phyloP scores from a whole-genome alignment of 2,113 vertebrate genomes.

The Narcine bancroftii region DNA sequence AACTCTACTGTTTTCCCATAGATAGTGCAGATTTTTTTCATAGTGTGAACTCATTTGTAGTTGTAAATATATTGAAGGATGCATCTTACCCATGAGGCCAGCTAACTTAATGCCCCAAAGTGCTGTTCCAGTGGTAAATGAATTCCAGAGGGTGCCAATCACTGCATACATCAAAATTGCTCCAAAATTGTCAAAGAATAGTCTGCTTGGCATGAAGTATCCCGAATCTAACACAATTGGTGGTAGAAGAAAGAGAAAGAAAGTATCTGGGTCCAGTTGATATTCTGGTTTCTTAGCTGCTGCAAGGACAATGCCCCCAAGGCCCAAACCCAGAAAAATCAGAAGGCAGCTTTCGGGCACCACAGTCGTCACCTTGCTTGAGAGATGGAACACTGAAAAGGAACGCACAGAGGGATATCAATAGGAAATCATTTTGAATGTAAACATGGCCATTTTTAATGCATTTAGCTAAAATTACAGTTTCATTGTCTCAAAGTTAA shows the following conservation, averaged over 20 bases:
- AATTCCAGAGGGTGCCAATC: slow-evolving; percentile 90
- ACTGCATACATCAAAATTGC: slow-evolving; percentile 88
- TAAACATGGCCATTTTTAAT: not conserved
- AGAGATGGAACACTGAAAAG: slow-evolving; percentile 83
- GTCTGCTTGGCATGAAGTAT: slow-evolving; percentile 90
- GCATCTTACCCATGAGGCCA: slow-evolving; percentile 66
- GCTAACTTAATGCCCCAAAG: slow-evolving; percentile 71
- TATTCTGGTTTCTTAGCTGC: slow-evolving; percentile 87
- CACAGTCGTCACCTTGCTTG: slow-evolving; percentile 79
- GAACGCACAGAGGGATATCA: not conserved
- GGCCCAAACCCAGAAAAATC: slow-evolving; percentile 84
- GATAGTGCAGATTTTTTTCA: no score
- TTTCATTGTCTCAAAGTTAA: not conserved
- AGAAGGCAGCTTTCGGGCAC: slow-evolving; percentile 92
- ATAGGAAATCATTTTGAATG: not conserved
- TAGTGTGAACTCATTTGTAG: not conserved
- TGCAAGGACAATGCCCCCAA: slow-evolving; percentile 81
- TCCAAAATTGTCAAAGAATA: slow-evolving; percentile 92
- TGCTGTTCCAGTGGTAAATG: slow-evolving; percentile 78
- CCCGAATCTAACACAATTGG: slow-evolving; percentile 89
- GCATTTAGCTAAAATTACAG: not conserved
- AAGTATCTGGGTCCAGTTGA: slow-evolving; percentile 86
- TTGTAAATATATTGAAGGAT: not conserved
- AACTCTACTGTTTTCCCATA: not conserved
- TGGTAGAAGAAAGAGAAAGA: slow-evolving; percentile 92